Evolutionary conservation across 2,888 invertebrate genomes (phyloP).

Genomic region (Andricus quercusramuli): DNA sequence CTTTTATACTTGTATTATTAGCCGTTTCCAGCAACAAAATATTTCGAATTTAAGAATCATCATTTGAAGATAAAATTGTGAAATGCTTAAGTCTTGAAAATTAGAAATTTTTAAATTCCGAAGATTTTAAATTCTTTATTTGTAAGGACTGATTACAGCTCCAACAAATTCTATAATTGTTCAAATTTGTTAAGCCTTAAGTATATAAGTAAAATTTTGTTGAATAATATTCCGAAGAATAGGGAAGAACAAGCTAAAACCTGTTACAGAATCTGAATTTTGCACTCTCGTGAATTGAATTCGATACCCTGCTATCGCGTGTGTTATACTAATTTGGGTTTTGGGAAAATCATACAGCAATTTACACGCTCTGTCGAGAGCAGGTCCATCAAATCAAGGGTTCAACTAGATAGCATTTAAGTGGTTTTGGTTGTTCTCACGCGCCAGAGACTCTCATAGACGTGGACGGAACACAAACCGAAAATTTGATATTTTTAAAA

Average conservation of each 20-base stretch:
- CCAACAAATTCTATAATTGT: no score
- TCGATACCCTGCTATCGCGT: slow-evolving; percentile 33
- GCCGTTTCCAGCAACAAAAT: no score
- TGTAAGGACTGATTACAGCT: no score
- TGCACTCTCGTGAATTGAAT: not conserved
- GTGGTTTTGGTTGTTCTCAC: slow-evolving; percentile 13
- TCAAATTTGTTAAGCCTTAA: not conserved
- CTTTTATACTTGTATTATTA: no score
- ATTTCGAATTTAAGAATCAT: not conserved
- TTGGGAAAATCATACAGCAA: slow-evolving; percentile 24
- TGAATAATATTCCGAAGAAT: not conserved
- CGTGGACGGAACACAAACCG: not conserved
- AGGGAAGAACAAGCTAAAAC: not conserved
- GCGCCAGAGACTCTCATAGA: not conserved
- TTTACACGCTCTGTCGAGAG: slow-evolving; percentile 31
- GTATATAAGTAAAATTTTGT: not conserved
- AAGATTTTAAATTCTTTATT: no score
- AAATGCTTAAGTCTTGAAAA: no score
- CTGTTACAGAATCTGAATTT: not conserved
- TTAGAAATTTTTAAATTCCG: no score
- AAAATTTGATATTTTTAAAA: not conserved
- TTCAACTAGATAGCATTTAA: slow-evolving; percentile 13
- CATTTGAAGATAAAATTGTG: not conserved
- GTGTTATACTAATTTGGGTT: slow-evolving; percentile 32
- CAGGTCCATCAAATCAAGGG: slow-evolving; percentile 36